These are phyloP conservation scores for Tokudaia muenninki DNA, from an alignment of 2,797 vertebrate species.

Conservation along the genomic window DNA sequence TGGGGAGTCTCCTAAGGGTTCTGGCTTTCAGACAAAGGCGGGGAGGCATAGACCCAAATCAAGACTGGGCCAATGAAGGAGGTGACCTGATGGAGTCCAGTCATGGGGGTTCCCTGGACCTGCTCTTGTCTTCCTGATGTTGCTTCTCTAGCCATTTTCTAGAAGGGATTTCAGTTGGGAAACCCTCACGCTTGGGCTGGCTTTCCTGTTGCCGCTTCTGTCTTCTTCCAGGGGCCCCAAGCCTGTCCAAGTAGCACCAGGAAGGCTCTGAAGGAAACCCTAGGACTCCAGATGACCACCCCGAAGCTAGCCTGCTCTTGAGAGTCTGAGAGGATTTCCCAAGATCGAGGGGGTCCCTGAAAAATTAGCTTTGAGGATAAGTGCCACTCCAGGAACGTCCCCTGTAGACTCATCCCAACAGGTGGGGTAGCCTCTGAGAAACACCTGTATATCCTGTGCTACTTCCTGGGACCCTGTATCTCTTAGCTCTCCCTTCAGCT, in stretches of 20 bases:
- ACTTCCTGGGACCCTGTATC: background rate
- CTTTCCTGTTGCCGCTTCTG: background rate
- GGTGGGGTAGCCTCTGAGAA: background rate
- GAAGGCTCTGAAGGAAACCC: conserved; percentile 4
- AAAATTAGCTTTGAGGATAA: background rate
- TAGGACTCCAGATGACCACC: background rate
- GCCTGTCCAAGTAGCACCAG: background rate
- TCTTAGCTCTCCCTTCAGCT: background rate
- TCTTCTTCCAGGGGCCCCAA: background rate
- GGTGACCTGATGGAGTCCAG: background rate
- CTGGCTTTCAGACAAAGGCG: conserved; percentile 41
- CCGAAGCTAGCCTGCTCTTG: background rate
- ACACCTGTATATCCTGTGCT: background rate
- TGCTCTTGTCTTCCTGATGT: background rate
- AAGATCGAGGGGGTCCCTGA: background rate
- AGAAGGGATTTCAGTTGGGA: conserved; percentile 34
- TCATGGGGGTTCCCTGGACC: background rate
- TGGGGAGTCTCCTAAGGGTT: background rate
- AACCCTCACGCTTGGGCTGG: background rate
- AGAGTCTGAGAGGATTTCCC: background rate
- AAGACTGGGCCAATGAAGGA: background rate
- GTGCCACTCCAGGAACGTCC: background rate
- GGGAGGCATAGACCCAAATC: background rate
- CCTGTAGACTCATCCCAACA: background rate
- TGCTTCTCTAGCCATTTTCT: background rate